Evolutionary conservation across 2,888 invertebrate genomes (phyloP).

Genomic region (Cartodere bifasciata): DNA sequence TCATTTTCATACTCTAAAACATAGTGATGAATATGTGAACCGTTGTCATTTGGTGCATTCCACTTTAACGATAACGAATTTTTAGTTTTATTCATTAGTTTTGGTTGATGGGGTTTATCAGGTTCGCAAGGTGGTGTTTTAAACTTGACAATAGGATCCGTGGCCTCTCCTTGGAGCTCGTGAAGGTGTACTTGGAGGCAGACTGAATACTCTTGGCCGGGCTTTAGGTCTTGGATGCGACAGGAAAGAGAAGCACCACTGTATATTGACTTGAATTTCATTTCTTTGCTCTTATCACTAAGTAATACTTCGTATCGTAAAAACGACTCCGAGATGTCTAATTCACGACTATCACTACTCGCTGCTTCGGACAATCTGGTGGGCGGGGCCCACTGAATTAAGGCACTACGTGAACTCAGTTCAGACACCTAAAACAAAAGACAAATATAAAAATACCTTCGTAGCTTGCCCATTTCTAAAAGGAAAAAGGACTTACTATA

Average conservation of each 20-base stretch:
- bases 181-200: constrained; percentile 68
- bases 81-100: constrained; percentile 57
- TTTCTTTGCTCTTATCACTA: constrained; percentile 64
- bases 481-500: too few species aligned
- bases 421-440: constrained; percentile 55
- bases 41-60: constrained; percentile 65
- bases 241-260: constrained; percentile 65
- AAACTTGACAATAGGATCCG: constrained; percentile 66
- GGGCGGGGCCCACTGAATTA: constrained; percentile 71
- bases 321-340: constrained; percentile 47
- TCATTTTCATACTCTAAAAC: constrained; percentile 68
- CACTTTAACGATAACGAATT: constrained; percentile 57
- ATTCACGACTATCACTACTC: constrained; percentile 36
- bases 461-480: too few species aligned
- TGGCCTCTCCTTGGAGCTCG: constrained; percentile 59
- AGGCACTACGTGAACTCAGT: constrained; percentile 70
- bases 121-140: constrained; percentile 73
- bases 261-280: constrained; percentile 75
- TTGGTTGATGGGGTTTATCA: constrained; percentile 58
- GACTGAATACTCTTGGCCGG: constrained; percentile 79
- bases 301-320: constrained; percentile 71
- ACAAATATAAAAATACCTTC: too few species aligned
- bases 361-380: constrained; percentile 36
- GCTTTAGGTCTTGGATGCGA: constrained; percentile 71
- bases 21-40: constrained; percentile 64